phyloP scores from a whole-genome alignment of 1,140 invertebrate species.

The Phocides pigmalion region DNA sequence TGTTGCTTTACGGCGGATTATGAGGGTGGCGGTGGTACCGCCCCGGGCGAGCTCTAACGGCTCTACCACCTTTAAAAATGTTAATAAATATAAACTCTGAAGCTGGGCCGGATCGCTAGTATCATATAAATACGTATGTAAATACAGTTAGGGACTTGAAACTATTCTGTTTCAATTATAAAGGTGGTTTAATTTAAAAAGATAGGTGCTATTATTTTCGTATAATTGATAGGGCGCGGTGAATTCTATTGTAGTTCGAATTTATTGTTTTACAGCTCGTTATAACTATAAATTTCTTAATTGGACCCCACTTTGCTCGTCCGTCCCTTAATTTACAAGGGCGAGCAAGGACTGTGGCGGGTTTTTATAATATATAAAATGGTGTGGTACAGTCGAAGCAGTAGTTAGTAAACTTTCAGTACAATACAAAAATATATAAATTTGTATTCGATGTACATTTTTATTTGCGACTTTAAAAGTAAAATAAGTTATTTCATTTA shows the following conservation, averaged over 20 bases:
- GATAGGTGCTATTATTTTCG: conserved; percentile 30
- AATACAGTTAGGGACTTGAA: conserved; percentile 13
- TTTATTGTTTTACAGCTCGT: conserved; percentile 80
- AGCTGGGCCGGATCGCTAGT: no score
- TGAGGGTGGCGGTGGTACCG: no score
- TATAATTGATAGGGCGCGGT: conserved; percentile 70
- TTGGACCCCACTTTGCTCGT: conserved; percentile 71
- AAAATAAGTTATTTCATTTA: no score
- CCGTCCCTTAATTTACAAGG: conserved; percentile 71
- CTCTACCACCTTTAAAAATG: no score
- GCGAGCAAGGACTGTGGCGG: conserved; percentile 52
- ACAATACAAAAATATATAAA: no score
- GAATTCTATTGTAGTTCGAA: conserved; percentile 62
- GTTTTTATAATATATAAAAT: conserved; percentile 30
- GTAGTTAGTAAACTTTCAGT: no score
- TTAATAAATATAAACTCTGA: no score
- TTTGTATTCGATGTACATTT: no score
- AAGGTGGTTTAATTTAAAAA: conserved; percentile 12
- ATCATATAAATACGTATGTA: background rate
- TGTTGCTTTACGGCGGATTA: no score
- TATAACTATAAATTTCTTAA: conserved; percentile 77
- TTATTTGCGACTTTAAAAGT: no score
- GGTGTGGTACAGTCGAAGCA: conserved; percentile 18
- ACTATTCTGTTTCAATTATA: background rate
- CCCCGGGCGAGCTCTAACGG: no score